Base-by-base conservation (phyloP, 2,888 invertebrate genomes). In the Abscondita cerata region DNA sequence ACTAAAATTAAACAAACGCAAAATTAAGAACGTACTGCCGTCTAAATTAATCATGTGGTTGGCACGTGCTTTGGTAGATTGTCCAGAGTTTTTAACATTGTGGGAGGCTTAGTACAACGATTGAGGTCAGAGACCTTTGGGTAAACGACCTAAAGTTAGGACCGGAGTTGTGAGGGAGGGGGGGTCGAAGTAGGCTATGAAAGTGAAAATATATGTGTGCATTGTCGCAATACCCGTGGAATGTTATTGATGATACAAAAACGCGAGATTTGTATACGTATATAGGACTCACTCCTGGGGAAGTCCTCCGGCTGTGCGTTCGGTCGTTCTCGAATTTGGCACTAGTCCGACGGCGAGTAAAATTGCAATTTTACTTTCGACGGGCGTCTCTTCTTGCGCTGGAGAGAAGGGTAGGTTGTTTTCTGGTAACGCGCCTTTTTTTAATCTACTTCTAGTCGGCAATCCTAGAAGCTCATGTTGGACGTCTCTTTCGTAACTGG, bases 281-380 rank as follows among this genome's bases (percentile, higher is more conserved):
- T n/a, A n/a, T 8, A 16, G n/a, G n/a, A 79, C 81, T 81, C 75
- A 81, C 81, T 81, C 81, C 68, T 76, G 74, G n/a, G 80, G 80
- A 58, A 80, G 69, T 50, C 80, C 80, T 63, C 80, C 80, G 50
- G 68, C 66, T 44, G 62, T 62, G 20, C 70, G 63, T 52, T 46
- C 31, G 36, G 47, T 47, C 1, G 18, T 6, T 15, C 47, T 60
- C 53, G 20, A 44, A 16, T 38, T 62, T 15, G 85, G 85, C 66
- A 83, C 82, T 44, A 86, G 78, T 13, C 85, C 85, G 25, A 86
- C 82, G 38, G 85, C 85, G 51, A 85, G 75, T 50, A 85, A 77
- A 46, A 86, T 81, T 64, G 83, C 84, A 72, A 84, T 81, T 62
- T 76, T 78, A 58, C 69, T 67, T 3, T 55, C 55, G 9, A 72